Base-by-base conservation (phyloP, 2,113 vertebrate species). In the Rhinichthys klamathensis region DNA sequence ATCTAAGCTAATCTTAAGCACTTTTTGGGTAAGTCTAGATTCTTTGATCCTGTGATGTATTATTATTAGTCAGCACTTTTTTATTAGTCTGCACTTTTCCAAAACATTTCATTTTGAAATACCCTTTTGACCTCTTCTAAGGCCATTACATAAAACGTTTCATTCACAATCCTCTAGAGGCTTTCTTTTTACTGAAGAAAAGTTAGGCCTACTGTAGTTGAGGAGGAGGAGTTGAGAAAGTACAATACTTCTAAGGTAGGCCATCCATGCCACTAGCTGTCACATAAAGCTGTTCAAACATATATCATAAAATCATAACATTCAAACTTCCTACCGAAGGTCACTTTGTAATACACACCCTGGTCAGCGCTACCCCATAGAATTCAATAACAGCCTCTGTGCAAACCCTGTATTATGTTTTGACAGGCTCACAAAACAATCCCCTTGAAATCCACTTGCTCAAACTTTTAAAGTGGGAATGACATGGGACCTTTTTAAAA, bases 231-330 rank as follows among this genome's bases (percentile, higher is more conserved):
- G 30, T 35, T 69, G 65, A 69, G 32, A 72, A 44, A 72, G 21
- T 3, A 13, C 9, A 70, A 23, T 38, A 38, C 38, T 44, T 72
- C 21, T n/a, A 41, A 72, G 23, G 21, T 72, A 44, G 69, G 21
- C 38, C 69, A 44, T 25, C 38, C 21, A 44, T 72, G 69, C 11
- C 69, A 13, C 38, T 11, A 72, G 38, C 69, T 44, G 38, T 72
- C 69, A 41, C 10, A 41, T n/a, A 70, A 41, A 70, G 9, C 67
- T 41, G 35, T 41, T 70, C 67, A 73, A 41, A 73, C 70, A 73
- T 72, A 21, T 23, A 72, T 44, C 69, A 72, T 72, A 44, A 72
- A 72, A 12, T n/a, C 38, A n/a, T n/a, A 44, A 1, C 69, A 72
- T 44, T 72, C 21, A 72, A 13, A 72, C 69, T 44, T 72, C 11